phyloP scores from a whole-genome alignment of 2,797 vertebrate species.

The Coreius guichenoti region DNA sequence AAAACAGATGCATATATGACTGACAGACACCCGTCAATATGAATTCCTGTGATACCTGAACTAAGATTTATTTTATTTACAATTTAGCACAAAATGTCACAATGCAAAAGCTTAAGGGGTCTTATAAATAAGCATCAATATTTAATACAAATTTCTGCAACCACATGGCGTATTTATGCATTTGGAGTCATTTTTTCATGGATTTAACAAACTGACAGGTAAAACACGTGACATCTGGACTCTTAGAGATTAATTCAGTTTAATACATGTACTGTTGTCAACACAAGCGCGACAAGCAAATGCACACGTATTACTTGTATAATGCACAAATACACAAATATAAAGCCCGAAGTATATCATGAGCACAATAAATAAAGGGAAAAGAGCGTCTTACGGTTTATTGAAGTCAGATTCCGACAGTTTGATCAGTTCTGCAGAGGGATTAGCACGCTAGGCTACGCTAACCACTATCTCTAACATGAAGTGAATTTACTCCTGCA shows the following conservation, averaged over 20 bases:
- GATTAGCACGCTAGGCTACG: slow-evolving; percentile 42
- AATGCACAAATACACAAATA: not conserved
- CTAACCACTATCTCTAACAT: not conserved
- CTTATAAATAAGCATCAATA: not conserved
- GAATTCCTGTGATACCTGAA: not conserved
- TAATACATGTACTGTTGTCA: not conserved
- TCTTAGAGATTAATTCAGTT: not conserved
- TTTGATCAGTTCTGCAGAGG: not conserved
- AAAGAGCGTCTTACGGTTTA: not conserved
- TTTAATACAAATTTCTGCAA: not conserved
- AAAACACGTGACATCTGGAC: not conserved
- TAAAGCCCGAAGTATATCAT: not conserved
- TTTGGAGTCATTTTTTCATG: not conserved
- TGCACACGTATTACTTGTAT: not conserved
- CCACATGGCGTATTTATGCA: not conserved
- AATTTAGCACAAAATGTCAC: not conserved
- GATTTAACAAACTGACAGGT: not conserved
- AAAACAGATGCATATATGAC: not conserved
- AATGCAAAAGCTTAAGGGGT: not conserved
- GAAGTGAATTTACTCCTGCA: not conserved
- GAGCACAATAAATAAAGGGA: not conserved
- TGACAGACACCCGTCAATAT: not conserved
- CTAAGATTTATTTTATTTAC: not conserved
- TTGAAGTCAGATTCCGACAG: not conserved
- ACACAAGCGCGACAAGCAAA: not conserved